Evolutionary conservation across 2,797 vertebrate species (phyloP).

Genomic region (Xiphorhynchus erythropygius): DNA sequence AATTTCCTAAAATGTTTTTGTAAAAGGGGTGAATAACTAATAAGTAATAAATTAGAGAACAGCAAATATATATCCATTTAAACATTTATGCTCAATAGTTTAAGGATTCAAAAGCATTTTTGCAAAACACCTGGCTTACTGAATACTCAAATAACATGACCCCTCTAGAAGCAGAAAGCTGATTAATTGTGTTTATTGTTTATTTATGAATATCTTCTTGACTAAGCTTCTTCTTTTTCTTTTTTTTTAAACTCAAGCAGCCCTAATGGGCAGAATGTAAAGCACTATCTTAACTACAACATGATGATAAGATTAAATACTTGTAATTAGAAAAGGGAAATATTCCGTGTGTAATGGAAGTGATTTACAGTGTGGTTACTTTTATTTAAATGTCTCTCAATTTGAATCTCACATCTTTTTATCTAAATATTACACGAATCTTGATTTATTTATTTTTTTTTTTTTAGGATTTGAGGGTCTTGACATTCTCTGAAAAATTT

Average conservation of each 20-base stretch:
- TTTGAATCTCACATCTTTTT: not conserved
- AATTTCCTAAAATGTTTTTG: not conserved
- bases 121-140: not conserved
- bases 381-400: not conserved
- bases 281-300: not conserved
- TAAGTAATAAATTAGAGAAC: not conserved
- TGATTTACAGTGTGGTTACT: not conserved
- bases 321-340: not conserved
- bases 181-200: not conserved
- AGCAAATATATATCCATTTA: not conserved
- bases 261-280: not conserved
- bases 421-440: not conserved
- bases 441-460: not conserved
- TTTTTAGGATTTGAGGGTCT: not conserved
- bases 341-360: not conserved
- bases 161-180: not conserved
- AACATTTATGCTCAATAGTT: not conserved
- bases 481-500: not conserved
- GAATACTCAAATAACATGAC: not conserved
- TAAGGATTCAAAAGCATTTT: not conserved
- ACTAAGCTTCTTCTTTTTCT: not conserved
- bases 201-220: conserved; percentile 1
- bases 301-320: not conserved
- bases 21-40: not conserved
- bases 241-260: not conserved